A percentile compares a stretch with the other conserved stretches of the same genome.
Conservation (phyloP, 2,113 vertebrate genomes). For the Capra hircus region DNA sequence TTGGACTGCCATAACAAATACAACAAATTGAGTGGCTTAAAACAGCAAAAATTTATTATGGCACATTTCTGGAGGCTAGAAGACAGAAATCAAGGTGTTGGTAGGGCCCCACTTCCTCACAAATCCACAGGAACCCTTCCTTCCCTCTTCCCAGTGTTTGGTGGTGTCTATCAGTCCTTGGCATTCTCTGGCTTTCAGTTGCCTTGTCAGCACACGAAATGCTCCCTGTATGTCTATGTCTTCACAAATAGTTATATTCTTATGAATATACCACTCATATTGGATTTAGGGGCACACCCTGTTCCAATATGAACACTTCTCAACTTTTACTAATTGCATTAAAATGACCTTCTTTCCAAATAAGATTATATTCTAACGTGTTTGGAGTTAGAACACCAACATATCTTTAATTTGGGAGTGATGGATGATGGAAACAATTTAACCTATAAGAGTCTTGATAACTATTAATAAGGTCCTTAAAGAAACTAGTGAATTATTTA, state of each 20-base stretch:
- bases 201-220: not conserved
- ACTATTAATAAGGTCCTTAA: not conserved
- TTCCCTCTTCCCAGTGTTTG: rapidly evolving
- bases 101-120: rapidly evolving
- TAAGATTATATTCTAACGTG: not conserved
- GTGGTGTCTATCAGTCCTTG: too few relatives aligned
- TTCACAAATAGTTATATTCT: not conserved
- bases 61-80: not conserved
- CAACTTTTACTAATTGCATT: not conserved
- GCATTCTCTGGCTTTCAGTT: too few relatives aligned
- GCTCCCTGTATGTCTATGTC: not conserved
- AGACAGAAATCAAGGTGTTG: not conserved
- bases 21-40: not conserved
- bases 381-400: not conserved
- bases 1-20: not conserved
- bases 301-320: not conserved
- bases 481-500: not conserved
- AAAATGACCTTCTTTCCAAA: not conserved
- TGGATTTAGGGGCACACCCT: not conserved
- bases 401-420: not conserved
- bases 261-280: not conserved
- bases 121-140: not conserved
- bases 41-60: not conserved
- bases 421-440: not conserved
- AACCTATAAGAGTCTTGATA: not conserved